A percentile compares a stretch with the other conserved stretches of the same genome.
These are phyloP conservation scores for Corythucha ciliata DNA, from an alignment of 2,888 invertebrate species.

Conservation along the genomic window DNA sequence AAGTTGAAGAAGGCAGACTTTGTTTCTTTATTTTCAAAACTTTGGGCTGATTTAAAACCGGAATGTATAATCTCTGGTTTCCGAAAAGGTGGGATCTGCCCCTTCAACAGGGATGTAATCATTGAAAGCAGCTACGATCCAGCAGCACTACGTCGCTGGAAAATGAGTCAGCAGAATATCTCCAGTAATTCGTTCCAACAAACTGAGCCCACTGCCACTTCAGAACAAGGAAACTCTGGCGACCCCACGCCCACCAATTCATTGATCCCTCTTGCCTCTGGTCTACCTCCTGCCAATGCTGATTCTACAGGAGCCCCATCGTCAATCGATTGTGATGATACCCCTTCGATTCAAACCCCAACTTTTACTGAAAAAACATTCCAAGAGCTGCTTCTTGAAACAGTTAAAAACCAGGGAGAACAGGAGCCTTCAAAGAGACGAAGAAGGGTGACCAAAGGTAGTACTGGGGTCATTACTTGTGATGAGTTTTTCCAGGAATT, in stretches of 20 bases:
- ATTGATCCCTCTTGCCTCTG: too few relatives aligned
- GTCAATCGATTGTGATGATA: too few relatives aligned
- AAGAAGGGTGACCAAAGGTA: not conserved
- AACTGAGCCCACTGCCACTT: too few relatives aligned
- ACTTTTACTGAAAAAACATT: not conserved
- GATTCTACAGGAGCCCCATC: too few relatives aligned
- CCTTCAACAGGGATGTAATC: conserved; percentile 30
- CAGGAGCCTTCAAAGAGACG: not conserved
- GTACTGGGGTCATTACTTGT: not conserved
- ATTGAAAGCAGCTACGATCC: conserved; percentile 24
- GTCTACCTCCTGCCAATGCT: too few relatives aligned
- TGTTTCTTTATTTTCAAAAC: conserved; percentile 31
- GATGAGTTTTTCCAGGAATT: not conserved
- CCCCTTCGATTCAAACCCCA: not conserved
- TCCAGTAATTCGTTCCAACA: not conserved
- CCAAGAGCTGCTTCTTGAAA: too few relatives aligned
- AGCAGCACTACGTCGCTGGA: not conserved
- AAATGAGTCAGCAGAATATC: not conserved
- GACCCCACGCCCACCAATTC: too few relatives aligned
- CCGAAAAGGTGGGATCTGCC: conserved; percentile 36
- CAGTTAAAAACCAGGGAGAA: not conserved
- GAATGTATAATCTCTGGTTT: conserved; percentile 34
- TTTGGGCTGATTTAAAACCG: conserved; percentile 33
- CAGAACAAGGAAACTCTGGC: too few relatives aligned
- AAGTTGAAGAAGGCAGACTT: conserved; percentile 34